Base-by-base conservation (phyloP, 2,113 vertebrate species). In the Fukomys damarensis region DNA sequence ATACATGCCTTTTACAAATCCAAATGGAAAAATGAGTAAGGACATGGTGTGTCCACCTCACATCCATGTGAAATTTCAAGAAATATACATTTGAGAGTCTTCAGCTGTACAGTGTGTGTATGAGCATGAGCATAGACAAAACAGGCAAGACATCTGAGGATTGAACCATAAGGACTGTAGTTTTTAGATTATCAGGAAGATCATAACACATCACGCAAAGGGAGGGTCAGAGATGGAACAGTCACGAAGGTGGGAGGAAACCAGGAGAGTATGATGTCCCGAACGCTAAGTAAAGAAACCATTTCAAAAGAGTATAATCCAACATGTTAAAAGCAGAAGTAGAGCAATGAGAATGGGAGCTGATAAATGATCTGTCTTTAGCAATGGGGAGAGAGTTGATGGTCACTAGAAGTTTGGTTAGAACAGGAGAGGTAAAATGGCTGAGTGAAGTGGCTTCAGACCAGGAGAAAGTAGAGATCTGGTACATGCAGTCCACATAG, bases 1-100 rank as follows among this genome's bases (percentile, higher is more conserved):
- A 87, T 13, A 63, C 24, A 83, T 41, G 35, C 20, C 82, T 94
- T 66, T 91, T 96, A 63, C n/a, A 94, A 93, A 91, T 74, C 58
- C 86, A 89, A 94, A 80, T 35, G 56, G 38, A 70, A 5, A 80
- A 30, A 54, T 92, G 30, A 61, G 52, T 59, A 96, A 95, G 84
- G n/a, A 87, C 14, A 59, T 58, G 26, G 49, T 70, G 46, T 49
- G 28, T 26, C 43, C 3, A 88, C 72, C 54, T 86, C 65, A 76
- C 79, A 41, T 52, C 66, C 80, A 49, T 41, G 7, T 19, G 32
- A 86, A 43, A 61, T 7, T 89, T 92, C 46, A 49, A 49, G 46
- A 49, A 56, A 61, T 81, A 93, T 46, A 66, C 63, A 93, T 63
- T 4, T 94, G 65, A 13, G 24, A 61, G 32, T 82, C 70, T 84